Evolutionary conservation across 2,888 invertebrate species (phyloP), one percentile per base, ranked within the genome.

Genomic region (Aethes cnicana): DNA sequence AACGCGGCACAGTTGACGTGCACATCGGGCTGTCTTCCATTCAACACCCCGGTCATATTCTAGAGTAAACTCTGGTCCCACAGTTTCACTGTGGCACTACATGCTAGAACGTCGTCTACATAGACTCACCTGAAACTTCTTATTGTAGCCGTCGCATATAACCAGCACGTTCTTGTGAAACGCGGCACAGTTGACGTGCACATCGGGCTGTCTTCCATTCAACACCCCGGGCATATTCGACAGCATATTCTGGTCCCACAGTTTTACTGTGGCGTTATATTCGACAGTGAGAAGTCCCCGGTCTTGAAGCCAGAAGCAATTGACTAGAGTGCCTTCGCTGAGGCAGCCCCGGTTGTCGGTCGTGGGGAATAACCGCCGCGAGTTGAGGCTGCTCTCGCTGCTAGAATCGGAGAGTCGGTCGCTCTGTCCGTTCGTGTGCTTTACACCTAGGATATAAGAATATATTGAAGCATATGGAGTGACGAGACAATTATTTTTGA

Each of bases 271-370:
- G 0, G 81, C 84, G 42, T 86, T 87, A 7, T 67, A 70, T 43
- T 87, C 86, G 0, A 90, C 75, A 0, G 85, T 86, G 2, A 90
- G 62, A 1, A 90, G 66, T 0, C 86, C 84, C 1, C 72, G 46
- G 8, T 74, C 74, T 5, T 58, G 57, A 0, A 84, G 42, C 73
- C 79, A 83, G 63, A 81, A 88, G 47, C 86, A 84, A 12, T 81
- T 77, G 0, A 89, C 76, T 0, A 87, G 59, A 0, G 80, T 75
- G 4, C 69, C 65, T 37, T 74, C 79, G 47, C 70, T 75, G 0
- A 82, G 61, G 0, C 62, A 62, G 1, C 63, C 68, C 23, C 70
- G 75, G n/a, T 62, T 61, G 4, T 81, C 84, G 0, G 75, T 69
- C 42, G 72, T 73, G 0, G 72, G 71, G 53, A 80, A 84, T 3